phyloP scores from a whole-genome alignment of 2,888 invertebrate species.

The Celastrina argiolus region DNA sequence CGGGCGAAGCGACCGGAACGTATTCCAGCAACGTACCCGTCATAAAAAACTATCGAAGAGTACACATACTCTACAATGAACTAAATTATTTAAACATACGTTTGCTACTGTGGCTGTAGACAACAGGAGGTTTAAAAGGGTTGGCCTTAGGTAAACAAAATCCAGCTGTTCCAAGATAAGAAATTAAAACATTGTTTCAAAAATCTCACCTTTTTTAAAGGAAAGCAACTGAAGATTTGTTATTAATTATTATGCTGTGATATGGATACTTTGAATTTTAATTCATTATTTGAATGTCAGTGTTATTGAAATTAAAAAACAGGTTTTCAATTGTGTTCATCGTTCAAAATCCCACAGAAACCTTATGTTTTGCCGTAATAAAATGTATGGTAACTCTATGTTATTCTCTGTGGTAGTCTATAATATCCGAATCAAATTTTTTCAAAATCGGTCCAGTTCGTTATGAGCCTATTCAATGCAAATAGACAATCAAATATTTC shows the following conservation, averaged over 20 bases:
- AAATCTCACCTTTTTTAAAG: background rate
- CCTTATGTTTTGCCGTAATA: too few relatives aligned
- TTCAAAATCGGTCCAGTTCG: too few relatives aligned
- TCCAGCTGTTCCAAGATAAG: background rate
- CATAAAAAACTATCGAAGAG: too few relatives aligned
- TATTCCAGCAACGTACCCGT: background rate
- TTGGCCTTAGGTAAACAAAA: background rate
- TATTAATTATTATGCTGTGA: background rate
- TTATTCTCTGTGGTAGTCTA: too few relatives aligned
- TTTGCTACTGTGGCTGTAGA: background rate
- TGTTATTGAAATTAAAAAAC: background rate
- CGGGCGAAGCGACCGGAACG: background rate
- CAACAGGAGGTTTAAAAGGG: background rate
- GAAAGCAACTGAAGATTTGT: background rate
- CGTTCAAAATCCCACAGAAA: too few relatives aligned
- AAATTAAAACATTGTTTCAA: background rate
- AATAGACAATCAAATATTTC: too few relatives aligned
- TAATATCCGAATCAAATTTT: too few relatives aligned
- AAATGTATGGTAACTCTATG: too few relatives aligned
- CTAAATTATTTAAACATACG: background rate
- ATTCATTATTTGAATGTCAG: background rate
- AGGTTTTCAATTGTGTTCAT: too few relatives aligned
- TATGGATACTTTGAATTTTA: background rate
- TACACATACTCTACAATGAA: background rate
- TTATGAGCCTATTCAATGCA: too few relatives aligned